These are phyloP conservation scores for Amphiprion ocellaris DNA, from an alignment of 2,113 vertebrate species.

Conservation along the genomic window DNA sequence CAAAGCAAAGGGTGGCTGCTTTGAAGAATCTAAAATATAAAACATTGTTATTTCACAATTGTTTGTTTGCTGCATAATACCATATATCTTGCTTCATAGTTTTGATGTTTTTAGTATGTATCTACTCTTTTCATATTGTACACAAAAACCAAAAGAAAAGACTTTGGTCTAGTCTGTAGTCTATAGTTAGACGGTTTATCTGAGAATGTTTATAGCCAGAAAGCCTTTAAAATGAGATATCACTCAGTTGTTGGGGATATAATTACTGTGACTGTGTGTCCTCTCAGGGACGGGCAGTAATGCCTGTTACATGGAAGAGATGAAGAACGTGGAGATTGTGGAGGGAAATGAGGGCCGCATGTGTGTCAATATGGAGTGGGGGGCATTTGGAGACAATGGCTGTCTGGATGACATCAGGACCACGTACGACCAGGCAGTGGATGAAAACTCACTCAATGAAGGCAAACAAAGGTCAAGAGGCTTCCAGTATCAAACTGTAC, in stretches of 20 bases:
- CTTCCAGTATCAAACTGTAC: not conserved
- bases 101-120: no score
- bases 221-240: not conserved
- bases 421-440: constrained; percentile 91
- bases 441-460: constrained; percentile 94
- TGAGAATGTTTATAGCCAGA: no score
- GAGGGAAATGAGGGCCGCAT: constrained; percentile 91
- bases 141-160: no score
- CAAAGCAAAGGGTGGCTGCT: not conserved
- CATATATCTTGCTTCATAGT: no score
- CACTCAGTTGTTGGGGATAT: not conserved
- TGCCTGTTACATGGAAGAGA: constrained; percentile 95
- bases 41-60: no score
- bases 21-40: not conserved
- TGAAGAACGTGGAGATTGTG: constrained; percentile 91
- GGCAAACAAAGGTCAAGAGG: constrained; percentile 93
- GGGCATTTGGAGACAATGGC: constrained; percentile 92
- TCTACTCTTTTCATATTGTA: no score
- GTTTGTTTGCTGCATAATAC: no score
- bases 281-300: constrained; percentile 92
- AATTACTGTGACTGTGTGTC: not conserved
- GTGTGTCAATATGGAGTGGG: constrained; percentile 95
- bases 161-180: no score
- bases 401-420: constrained; percentile 97
- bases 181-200: no score